Percentiles rank a stretch among this genome's conserved stretches.
phyloP scores from a whole-genome alignment of 1,140 invertebrate species.

The Dendrolimus kikuchii region DNA sequence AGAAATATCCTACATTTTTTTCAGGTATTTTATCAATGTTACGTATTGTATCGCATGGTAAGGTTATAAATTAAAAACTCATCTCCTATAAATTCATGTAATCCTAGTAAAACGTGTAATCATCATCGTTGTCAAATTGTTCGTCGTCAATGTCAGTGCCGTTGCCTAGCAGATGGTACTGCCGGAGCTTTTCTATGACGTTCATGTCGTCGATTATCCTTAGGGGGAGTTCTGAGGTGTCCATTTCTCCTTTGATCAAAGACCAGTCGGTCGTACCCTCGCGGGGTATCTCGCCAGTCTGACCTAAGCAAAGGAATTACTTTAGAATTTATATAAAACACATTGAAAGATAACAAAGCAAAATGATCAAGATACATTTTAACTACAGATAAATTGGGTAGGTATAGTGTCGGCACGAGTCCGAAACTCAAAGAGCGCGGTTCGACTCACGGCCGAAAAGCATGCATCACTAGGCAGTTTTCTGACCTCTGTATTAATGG shows the following conservation, averaged over 20 bases:
- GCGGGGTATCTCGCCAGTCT: conserved; percentile 31
- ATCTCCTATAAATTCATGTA: conserved; percentile 19
- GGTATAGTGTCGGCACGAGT: no score
- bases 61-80: conserved; percentile 9
- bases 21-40: no score
- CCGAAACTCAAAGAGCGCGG: no score
- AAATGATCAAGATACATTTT: no score
- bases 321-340: background rate
- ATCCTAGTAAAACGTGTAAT: conserved; percentile 53
- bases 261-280: conserved; percentile 45
- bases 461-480: no score
- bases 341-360: no score
- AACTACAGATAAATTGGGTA: no score
- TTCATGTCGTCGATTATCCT: conserved; percentile 32
- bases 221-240: conserved; percentile 21
- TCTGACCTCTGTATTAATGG: no score
- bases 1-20: no score
- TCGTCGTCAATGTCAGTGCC: conserved; percentile 30
- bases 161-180: conserved; percentile 28
- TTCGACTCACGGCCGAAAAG: no score
- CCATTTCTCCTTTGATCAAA: conserved; percentile 29
- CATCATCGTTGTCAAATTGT: conserved; percentile 39
- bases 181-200: conserved; percentile 35
- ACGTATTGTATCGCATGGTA: background rate
- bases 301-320: conserved; percentile 23